Evolutionary conservation across 2,797 vertebrate genomes (phyloP).

Genomic region (Poecilia picta): DNA sequence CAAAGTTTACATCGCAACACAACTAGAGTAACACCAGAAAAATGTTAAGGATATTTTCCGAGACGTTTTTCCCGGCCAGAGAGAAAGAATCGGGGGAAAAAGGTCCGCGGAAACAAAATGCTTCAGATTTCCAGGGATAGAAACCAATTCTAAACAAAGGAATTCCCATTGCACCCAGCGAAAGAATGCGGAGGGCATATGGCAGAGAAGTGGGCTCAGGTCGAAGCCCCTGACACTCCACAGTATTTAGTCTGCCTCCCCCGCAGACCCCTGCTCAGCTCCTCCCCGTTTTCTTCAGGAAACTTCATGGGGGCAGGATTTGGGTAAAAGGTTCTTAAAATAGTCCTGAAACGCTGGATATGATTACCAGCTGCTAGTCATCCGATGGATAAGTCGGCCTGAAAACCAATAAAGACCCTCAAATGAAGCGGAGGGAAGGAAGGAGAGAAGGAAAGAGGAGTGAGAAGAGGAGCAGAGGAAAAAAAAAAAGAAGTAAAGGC

Average conservation of each 20-base stretch:
- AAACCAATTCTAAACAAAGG: slow-evolving; percentile 73
- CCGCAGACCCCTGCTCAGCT: slow-evolving; percentile 42
- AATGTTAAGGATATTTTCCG: slow-evolving; percentile 28
- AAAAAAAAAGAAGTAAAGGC: slow-evolving; percentile 44
- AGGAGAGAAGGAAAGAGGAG: slow-evolving; percentile 51
- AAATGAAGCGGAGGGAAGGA: slow-evolving; percentile 26
- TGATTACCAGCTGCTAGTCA: slow-evolving; percentile 47
- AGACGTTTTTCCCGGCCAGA: slow-evolving; percentile 26
- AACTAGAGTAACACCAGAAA: slow-evolving; percentile 19
- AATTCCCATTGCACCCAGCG: slow-evolving; percentile 75
- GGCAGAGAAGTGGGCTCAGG: slow-evolving; percentile 63
- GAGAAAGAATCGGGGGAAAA: slow-evolving; percentile 23
- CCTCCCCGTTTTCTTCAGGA: slow-evolving; percentile 41
- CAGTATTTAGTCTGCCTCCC: slow-evolving; percentile 73
- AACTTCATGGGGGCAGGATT: slow-evolving; percentile 52
- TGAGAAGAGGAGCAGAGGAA: slow-evolving; percentile 23
- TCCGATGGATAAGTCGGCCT: slow-evolving; percentile 50
- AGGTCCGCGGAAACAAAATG: slow-evolving; percentile 50
- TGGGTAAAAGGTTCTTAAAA: slow-evolving; percentile 76
- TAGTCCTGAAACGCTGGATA: slow-evolving; percentile 61
- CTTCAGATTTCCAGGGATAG: slow-evolving; percentile 63
- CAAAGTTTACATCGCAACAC: slow-evolving; percentile 3
- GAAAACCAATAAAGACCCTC: slow-evolving; percentile 65
- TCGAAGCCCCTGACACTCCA: slow-evolving; percentile 68
- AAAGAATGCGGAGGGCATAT: slow-evolving; percentile 78